Base-by-base conservation (phyloP, 2,888 invertebrate species). In the Xylocampa areola region DNA sequence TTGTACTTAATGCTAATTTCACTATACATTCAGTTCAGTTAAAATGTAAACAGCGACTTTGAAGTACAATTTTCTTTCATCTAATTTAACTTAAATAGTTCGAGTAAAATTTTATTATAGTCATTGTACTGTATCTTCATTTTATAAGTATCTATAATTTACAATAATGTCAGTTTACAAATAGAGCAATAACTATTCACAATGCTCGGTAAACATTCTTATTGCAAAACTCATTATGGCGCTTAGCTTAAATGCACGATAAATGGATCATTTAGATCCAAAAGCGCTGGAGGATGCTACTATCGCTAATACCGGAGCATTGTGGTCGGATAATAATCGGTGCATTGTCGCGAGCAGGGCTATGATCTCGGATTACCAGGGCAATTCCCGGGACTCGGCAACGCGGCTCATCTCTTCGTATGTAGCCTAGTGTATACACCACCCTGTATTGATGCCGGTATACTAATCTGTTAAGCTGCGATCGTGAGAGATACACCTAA, bases 341-440 rank as follows among this genome's bases (percentile, higher is more conserved):
- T 60, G 59, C 63, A 76, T 67, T 77, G 73, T 78, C 63, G 61
- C 50, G 47, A 60, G 65, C 35, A 51, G 44, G 70, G 44, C 63
- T 62, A 51, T 67, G 71, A 70, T 72, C 77, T 68, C 62, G 76
- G 77, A 74, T 79, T 77, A 74, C 67, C 58, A 58, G 47, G 48
- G 54, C 66, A 64, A 68, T 79, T 71, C 51, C 60, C 50, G 53
- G 53, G 51, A 49, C 40, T 43, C 36, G 36, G 35, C 21, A 43
- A 41, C 53, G 43, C n/a, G 36, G 59, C 61, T 67, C 45, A 62
- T 33, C 32, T 60, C 55, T 51, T 43, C 48, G 40, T 11, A 44
- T 19, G 19, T 29, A 30, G 14, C 25, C 37, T 32, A 35, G 40
- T 49, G 8, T 35, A 21, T 57, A 21, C 32, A 48, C 21, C 19